Evolutionary conservation across 2,797 vertebrate species (phyloP).

Genomic region (Pseudopleuronectes americanus): DNA sequence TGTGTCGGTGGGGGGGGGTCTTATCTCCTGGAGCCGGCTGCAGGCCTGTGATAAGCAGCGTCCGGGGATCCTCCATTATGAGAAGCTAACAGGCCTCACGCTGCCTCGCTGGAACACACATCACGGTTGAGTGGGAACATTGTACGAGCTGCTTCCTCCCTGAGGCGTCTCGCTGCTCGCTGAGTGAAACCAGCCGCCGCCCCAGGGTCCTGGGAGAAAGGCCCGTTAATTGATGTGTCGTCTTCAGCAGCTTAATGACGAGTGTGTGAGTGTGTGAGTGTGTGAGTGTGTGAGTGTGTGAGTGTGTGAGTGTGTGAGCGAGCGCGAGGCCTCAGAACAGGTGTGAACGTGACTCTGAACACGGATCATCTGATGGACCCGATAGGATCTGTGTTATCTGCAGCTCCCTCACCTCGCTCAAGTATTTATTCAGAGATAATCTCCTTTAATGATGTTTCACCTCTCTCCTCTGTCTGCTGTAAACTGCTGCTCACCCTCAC

Average conservation of each 20-base stretch:
- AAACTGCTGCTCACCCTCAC: too few species aligned
- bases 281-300: conserved; percentile 7
- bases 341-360: conserved; percentile 26
- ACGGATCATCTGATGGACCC: conserved; percentile 54
- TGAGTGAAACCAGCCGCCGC: conserved; percentile 40
- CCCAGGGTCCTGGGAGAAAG: conserved; percentile 50
- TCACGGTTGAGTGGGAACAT: conserved; percentile 66
- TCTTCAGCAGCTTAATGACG: too few species aligned
- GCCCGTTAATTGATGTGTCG: conserved; percentile 65
- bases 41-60: conserved; percentile 79
- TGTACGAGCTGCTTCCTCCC: conserved; percentile 19
- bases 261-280: conserved; percentile 12
- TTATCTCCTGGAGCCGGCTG: conserved; percentile 79
- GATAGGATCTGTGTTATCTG: conserved; percentile 61
- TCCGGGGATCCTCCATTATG: conserved; percentile 79
- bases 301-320: conserved; percentile 4
- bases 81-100: conserved; percentile 51
- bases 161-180: neutral
- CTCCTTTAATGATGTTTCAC: conserved; percentile 73
- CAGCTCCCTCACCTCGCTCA: conserved; percentile 39
- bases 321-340: conserved; percentile 31
- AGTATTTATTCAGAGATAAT: conserved; percentile 74
- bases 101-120: conserved; percentile 33
- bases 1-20: conserved; percentile 71
- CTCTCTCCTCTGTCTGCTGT: conserved; percentile 19